Evolutionary conservation across 1,140 invertebrate species (phyloP).

Genomic region (Cyclargus thomasi): DNA sequence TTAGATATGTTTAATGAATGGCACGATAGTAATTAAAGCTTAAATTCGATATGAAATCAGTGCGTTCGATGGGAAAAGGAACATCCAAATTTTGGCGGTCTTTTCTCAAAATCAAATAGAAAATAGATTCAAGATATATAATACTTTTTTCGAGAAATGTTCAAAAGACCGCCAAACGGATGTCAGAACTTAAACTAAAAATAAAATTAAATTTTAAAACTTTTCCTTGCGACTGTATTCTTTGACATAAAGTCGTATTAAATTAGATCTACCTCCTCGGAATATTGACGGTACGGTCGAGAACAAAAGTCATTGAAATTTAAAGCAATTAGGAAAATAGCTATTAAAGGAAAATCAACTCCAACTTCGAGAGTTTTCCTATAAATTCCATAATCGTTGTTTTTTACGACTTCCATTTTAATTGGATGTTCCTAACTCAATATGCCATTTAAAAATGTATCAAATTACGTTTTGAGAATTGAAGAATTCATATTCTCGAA

Average conservation of each 20-base stretch:
- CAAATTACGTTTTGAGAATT: too few relatives aligned
- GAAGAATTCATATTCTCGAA: too few relatives aligned
- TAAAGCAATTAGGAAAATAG: constrained; percentile 11
- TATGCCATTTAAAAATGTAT: not conserved
- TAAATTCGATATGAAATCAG: constrained; percentile 15
- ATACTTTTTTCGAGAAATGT: too few relatives aligned
- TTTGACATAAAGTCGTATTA: constrained; percentile 4
- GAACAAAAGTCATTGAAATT: constrained; percentile 14
- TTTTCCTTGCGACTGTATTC: not conserved
- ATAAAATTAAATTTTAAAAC: not conserved
- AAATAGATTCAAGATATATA: too few relatives aligned
- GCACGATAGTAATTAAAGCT: constrained; percentile 21
- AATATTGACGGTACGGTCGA: constrained; percentile 7
- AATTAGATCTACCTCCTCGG: constrained; percentile 7
- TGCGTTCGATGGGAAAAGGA: not conserved
- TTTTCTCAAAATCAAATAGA: not conserved
- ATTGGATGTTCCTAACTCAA: not conserved
- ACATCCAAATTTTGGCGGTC: not conserved
- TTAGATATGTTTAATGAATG: constrained; percentile 22
- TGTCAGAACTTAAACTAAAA: not conserved
- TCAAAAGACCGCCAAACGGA: not conserved
- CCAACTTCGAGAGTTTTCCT: constrained; percentile 1
- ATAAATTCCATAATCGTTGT: constrained; percentile 10
- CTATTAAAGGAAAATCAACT: constrained; percentile 8
- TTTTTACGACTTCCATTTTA: constrained; percentile 9